Percentiles rank a stretch among this genome's conserved stretches.
Evolutionary conservation across 2,888 invertebrate species (phyloP).

Genomic region (Himalopsyche japonica): DNA sequence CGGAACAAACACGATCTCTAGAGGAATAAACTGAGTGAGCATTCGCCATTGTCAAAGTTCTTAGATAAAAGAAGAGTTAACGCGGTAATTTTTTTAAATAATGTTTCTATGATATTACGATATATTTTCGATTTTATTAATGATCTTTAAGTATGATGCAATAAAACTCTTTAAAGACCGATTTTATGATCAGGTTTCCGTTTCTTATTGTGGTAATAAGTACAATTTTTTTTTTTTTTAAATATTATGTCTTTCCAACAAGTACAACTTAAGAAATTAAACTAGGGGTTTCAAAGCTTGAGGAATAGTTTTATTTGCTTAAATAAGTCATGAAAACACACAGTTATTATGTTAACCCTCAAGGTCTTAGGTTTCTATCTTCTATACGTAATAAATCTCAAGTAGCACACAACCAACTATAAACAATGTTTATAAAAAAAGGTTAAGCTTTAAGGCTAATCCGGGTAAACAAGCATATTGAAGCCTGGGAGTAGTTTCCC

Average conservation of each 20-base stretch:
- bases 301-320: neutral
- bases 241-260: no score
- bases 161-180: no score
- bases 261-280: no score
- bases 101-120: no score
- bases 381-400: neutral
- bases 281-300: no score
- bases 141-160: no score
- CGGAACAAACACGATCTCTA: conserved; percentile 1
- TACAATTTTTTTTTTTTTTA: no score
- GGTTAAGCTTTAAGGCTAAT: conserved; percentile 7
- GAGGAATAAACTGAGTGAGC: neutral
- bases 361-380: neutral
- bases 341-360: neutral
- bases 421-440: neutral
- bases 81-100: no score
- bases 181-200: no score
- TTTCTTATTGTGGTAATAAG: no score
- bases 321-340: neutral
- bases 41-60: neutral
- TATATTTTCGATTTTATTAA: no score
- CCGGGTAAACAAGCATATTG: conserved; percentile 7
- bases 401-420: neutral
- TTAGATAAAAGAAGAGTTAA: neutral
- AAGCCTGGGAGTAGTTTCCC: neutral